Evolutionary conservation across 2,113 vertebrate species (phyloP).

Genomic region (Cochlearius cochlearius): DNA sequence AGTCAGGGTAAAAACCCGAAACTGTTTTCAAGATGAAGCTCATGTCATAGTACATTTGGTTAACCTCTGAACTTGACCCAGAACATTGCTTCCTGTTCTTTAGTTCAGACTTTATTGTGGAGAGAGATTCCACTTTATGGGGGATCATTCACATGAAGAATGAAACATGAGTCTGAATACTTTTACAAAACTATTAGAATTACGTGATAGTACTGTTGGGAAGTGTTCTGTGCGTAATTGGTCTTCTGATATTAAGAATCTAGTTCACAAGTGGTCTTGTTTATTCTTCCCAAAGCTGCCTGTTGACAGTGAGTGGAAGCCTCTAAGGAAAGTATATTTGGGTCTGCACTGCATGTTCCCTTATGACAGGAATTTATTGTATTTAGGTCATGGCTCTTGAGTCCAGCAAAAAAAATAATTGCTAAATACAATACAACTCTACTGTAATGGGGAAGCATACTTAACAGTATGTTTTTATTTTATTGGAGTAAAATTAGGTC

Average conservation of each 20-base stretch:
- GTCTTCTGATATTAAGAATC: neutral
- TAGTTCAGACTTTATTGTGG: neutral
- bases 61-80: neutral
- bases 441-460: neutral
- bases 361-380: neutral
- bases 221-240: neutral
- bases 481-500: neutral
- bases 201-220: neutral
- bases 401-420: neutral
- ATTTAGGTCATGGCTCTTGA: neutral
- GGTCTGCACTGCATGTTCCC: neutral
- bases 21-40: neutral
- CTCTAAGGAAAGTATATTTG: neutral
- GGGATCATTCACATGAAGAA: neutral
- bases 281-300: neutral
- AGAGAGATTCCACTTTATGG: neutral
- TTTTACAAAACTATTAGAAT: neutral
- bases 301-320: rapidly evolving
- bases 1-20: neutral
- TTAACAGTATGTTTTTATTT: neutral
- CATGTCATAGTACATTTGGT: neutral
- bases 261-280: neutral
- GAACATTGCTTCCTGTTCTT: neutral
- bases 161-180: neutral
- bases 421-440: neutral